These are phyloP conservation scores for Zaprionus ghesquierei DNA, from an alignment of 1,140 invertebrate species.

Conservation along the genomic window DNA sequence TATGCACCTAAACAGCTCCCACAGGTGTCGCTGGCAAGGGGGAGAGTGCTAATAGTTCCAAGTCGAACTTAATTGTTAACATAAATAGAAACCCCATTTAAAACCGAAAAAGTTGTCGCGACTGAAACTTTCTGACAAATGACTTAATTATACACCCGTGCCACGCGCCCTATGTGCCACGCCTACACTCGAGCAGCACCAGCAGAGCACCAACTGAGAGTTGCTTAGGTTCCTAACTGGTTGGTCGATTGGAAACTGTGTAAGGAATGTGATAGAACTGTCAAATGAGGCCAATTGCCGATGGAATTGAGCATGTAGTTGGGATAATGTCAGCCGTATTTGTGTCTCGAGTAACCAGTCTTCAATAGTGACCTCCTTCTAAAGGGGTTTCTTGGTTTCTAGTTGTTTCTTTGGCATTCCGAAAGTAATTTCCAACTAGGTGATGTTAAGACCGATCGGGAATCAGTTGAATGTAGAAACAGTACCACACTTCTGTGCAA, in stretches of 20 bases:
- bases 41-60: not conserved
- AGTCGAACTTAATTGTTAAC: not conserved
- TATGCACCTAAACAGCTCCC: not conserved
- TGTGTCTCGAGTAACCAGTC: not conserved
- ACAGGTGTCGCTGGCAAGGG: not conserved
- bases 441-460: no score
- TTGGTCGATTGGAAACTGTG: no score
- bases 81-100: not conserved
- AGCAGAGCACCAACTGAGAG: slow-evolving; percentile 13
- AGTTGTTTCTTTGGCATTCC: no score
- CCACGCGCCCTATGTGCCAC: slow-evolving; percentile 24
- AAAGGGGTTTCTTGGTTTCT: no score
- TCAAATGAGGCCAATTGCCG: not conserved
- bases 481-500: no score
- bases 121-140: slow-evolving; percentile 37
- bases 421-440: no score
- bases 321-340: not conserved
- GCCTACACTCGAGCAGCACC: slow-evolving; percentile 21
- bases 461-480: no score
- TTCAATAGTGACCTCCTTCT: no score
- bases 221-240: no score
- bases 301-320: not conserved
- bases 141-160: slow-evolving; percentile 57
- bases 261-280: no score
- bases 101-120: slow-evolving; percentile 30